phyloP scores from a whole-genome alignment of 2,113 vertebrate species.

The Numida meleagris region DNA sequence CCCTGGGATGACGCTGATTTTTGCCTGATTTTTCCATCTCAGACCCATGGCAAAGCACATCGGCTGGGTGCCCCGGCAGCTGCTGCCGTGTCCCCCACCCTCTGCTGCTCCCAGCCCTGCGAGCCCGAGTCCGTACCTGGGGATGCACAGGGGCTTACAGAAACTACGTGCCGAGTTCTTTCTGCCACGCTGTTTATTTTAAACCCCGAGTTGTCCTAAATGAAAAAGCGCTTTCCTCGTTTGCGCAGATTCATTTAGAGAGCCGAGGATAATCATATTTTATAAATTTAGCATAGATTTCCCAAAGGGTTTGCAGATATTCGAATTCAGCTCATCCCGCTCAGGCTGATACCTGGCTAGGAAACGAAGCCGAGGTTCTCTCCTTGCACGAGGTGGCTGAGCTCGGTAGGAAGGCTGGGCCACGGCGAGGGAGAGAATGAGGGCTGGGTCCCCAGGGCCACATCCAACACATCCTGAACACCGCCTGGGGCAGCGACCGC shows the following conservation, averaged over 20 bases:
- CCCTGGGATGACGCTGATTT: not conserved
- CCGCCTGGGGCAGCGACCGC: no score
- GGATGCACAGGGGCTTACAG: fast-evolving
- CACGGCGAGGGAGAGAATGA: no score
- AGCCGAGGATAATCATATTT: not conserved
- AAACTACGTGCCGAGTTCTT: fast-evolving
- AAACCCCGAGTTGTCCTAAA: not conserved
- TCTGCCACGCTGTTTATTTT: not conserved
- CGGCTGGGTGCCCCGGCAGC: not conserved
- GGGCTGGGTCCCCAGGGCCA: no score
- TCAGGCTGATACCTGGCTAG: not conserved
- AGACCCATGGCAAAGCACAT: not conserved
- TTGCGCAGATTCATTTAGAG: constrained; percentile 2
- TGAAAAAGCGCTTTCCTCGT: not conserved
- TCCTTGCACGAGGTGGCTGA: no score
- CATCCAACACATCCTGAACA: no score
- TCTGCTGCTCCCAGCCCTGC: not conserved
- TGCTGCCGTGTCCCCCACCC: not conserved
- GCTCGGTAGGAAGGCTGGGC: no score
- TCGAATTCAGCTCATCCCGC: not conserved
- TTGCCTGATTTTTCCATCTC: not conserved
- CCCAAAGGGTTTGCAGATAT: not conserved
- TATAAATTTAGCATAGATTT: not conserved
- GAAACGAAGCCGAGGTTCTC: not conserved
- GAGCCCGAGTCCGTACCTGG: not conserved